Conservation (phyloP, 2,797 vertebrate genomes). For the Etheostoma nigrum region DNA sequence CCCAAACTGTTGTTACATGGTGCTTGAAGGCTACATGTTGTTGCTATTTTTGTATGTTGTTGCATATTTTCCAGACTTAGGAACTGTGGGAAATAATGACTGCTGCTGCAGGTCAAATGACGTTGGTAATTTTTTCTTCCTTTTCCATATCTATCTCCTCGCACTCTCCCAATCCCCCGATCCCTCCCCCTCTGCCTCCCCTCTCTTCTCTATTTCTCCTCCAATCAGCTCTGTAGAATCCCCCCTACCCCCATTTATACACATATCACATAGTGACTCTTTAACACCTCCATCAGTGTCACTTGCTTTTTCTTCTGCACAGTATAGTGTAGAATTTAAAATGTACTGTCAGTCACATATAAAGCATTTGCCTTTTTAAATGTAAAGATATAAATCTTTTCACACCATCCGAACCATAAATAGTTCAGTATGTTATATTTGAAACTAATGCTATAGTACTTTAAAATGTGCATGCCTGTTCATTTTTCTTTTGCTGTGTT, state of each 20-base stretch:
- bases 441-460: slow-evolving; percentile 37
- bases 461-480: slow-evolving; percentile 66
- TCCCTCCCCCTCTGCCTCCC: background rate
- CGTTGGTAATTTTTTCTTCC: slow-evolving; percentile 98
- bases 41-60: slow-evolving; percentile 92
- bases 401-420: slow-evolving; percentile 31
- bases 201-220: slow-evolving; percentile 74
- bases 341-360: slow-evolving; percentile 40
- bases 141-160: slow-evolving; percentile 94
- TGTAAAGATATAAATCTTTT: slow-evolving; percentile 33
- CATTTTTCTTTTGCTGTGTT: slow-evolving; percentile 45
- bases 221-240: slow-evolving; percentile 69
- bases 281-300: slow-evolving; percentile 86
- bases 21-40: slow-evolving; percentile 84
- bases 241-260: slow-evolving; percentile 36
- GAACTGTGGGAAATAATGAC: slow-evolving; percentile 99
- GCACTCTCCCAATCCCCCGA: slow-evolving; percentile 82
- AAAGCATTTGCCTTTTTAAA: slow-evolving; percentile 21
- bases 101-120: slow-evolving; percentile 99
- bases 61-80: slow-evolving; percentile 99
- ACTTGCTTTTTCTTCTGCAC: slow-evolving; percentile 47
- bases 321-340: slow-evolving; percentile 45
- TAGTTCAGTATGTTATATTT: slow-evolving; percentile 22
- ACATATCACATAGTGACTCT: slow-evolving; percentile 56
- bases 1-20: slow-evolving; percentile 80